These are phyloP conservation scores for Eleginops maclovinus DNA, from an alignment of 2,113 vertebrate species.

Conservation along the genomic window DNA sequence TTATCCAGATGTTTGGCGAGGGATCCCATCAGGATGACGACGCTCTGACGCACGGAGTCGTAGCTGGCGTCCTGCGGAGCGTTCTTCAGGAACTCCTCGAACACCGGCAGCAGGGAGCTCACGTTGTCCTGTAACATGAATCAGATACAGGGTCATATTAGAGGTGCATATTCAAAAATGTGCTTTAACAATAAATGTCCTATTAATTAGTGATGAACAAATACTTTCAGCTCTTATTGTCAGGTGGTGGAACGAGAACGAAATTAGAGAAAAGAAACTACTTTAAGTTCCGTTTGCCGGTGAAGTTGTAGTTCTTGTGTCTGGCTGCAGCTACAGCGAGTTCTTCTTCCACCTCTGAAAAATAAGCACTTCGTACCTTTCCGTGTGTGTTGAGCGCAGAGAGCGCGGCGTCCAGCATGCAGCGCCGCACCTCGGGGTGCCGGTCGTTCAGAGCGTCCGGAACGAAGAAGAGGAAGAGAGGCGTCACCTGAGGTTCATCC, in stretches of 20 bases:
- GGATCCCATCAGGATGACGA: constrained; percentile 98
- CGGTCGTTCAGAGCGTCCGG: constrained; percentile 98
- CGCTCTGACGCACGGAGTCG: constrained; percentile 96
- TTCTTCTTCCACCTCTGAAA: too few species aligned
- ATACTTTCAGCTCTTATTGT: too few species aligned
- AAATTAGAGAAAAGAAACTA: too few species aligned
- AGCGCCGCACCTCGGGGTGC: constrained; percentile 92
- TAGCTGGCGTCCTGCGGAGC: constrained; percentile 97
- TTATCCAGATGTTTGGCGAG: constrained; percentile 98
- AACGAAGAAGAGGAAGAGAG: constrained; percentile 97
- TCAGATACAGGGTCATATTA: background rate
- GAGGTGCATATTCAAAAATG: too few species aligned
- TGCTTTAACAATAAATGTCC: too few species aligned
- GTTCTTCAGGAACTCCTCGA: constrained; percentile 96
- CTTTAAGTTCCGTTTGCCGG: too few species aligned
- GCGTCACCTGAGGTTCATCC: constrained; percentile 93
- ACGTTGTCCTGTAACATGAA: constrained; percentile 90
- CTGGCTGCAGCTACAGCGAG: too few species aligned
- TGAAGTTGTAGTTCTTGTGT: too few species aligned
- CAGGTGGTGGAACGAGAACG: too few species aligned
- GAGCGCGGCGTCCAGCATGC: constrained; percentile 96
- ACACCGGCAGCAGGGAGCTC: constrained; percentile 95
- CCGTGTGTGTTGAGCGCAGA: constrained; percentile 95
- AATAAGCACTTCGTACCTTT: constrained; percentile 85
- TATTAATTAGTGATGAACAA: too few species aligned